Base-by-base conservation (phyloP, 2,888 invertebrate genomes). In the Sericinus montela region DNA sequence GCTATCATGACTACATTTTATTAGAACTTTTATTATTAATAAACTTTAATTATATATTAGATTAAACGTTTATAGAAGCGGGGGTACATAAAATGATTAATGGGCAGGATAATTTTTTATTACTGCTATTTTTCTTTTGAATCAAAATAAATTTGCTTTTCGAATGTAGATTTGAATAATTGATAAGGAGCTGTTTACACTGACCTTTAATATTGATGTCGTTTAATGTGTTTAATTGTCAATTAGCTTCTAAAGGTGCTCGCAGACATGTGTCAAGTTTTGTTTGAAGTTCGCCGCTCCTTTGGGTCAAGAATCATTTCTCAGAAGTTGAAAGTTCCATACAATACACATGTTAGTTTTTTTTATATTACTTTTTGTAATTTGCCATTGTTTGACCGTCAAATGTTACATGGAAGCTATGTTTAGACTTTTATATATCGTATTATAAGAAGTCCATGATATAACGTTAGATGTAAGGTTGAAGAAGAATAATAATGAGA, bases 171-270 rank as follows among this genome's bases (percentile, higher is more conserved):
- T 47, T 19, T 36, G 13, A 15, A 43, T 9, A 9, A 15, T 36
- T 35, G 47, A 47, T 47, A 41, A n/a, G 8, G 16, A 4, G 35
- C 11, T 25, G 32, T 29, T 16, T 23, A 3, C 19, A 13, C 16
- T 42, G 51, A 37, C 44, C 46, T 51, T 51, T 46, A 15, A 42
- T 28, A 47, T 37, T 16, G 28, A 52, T 52, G 40, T 36, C 44
- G 23, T 30, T 41, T 25, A 40, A 48, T 45, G 47, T 43, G 41
- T 48, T 54, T 54, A 54, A 54, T 51, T 43, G 45, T 43, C 51
- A 54, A 51, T 51, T 54, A 54, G 54, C 34, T 39, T 43, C 41
- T 15, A 54, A 54, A 51, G 40, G 53, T 54, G 53, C 35, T 23
- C 42, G 34, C 30, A n/a, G 30, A 48, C 48, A 40, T 42, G 38